Evolutionary conservation across 2,888 invertebrate genomes (phyloP).

Genomic region (Cerastoderma edule): DNA sequence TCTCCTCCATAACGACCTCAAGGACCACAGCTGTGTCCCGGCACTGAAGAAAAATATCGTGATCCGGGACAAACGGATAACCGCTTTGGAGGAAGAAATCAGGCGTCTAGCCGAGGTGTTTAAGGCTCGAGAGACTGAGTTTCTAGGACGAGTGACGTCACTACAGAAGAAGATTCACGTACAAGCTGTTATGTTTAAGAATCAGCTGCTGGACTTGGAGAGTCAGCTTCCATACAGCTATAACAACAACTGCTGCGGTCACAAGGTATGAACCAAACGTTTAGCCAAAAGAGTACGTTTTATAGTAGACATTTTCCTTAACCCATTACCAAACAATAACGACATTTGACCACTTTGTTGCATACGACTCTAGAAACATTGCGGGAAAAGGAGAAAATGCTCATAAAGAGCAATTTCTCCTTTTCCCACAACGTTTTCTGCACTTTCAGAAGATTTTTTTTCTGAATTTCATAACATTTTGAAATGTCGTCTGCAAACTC

Average conservation of each 20-base stretch:
- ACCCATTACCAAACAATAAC: too few species aligned
- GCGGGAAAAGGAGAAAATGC: neutral
- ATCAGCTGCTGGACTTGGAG: constrained; percentile 62
- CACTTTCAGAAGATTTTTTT: too few species aligned
- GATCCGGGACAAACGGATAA: constrained; percentile 65
- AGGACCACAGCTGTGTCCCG: constrained; percentile 68
- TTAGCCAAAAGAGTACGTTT: too few species aligned
- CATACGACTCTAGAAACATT: neutral
- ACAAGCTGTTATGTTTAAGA: constrained; percentile 68
- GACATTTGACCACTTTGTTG: neutral
- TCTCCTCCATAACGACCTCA: constrained; percentile 50
- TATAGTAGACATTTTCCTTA: too few species aligned
- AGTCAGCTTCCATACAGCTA: constrained; percentile 26
- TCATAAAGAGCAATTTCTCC: too few species aligned
- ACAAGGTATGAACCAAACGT: constrained; percentile 17
- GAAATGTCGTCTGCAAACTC: too few species aligned
- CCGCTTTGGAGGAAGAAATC: constrained; percentile 64
- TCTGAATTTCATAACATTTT: too few species aligned
- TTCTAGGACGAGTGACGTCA: constrained; percentile 63
- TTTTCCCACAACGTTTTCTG: too few species aligned
- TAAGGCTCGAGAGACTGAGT: constrained; percentile 66
- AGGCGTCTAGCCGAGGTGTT: constrained; percentile 53
- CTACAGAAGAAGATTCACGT: constrained; percentile 67
- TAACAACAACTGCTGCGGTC: constrained; percentile 33
- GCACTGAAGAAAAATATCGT: constrained; percentile 64